These are phyloP conservation scores for Clupea harengus DNA, from an alignment of 2,113 vertebrate genomes.

Conservation along the genomic window DNA sequence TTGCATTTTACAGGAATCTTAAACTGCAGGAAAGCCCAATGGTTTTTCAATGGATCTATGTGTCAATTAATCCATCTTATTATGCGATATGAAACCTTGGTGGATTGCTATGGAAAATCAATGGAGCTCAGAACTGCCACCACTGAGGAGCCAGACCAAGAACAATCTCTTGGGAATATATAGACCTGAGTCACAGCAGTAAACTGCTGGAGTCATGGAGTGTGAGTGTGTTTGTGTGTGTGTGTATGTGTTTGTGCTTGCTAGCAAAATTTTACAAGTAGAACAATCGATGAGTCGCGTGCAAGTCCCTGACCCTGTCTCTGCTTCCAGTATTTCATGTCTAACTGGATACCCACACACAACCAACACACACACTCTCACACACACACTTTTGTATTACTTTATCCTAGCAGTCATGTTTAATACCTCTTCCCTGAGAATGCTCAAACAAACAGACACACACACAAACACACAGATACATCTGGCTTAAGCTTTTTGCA, in stretches of 20 bases:
- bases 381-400: no score
- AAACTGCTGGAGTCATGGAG: background rate
- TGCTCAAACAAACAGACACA: no score
- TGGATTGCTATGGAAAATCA: constrained; percentile 2
- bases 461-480: no score
- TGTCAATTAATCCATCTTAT: constrained; percentile 5
- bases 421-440: no score
- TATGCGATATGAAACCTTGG: constrained; percentile 4
- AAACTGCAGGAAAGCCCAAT: background rate
- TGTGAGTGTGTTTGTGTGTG: background rate
- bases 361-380: no score
- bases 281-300: background rate
- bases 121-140: background rate
- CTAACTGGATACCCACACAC: no score
- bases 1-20: constrained; percentile 14
- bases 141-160: constrained; percentile 5
- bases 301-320: background rate
- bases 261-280: background rate
- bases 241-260: background rate
- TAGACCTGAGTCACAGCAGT: background rate
- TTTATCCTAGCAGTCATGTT: no score
- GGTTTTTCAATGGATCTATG: constrained; percentile 1
- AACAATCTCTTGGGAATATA: background rate
- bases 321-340: no score
- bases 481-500: no score